Evolutionary conservation across 2,888 invertebrate species (phyloP), one percentile per base, ranked within the genome.

Genomic region (Thereva unica): DNA sequence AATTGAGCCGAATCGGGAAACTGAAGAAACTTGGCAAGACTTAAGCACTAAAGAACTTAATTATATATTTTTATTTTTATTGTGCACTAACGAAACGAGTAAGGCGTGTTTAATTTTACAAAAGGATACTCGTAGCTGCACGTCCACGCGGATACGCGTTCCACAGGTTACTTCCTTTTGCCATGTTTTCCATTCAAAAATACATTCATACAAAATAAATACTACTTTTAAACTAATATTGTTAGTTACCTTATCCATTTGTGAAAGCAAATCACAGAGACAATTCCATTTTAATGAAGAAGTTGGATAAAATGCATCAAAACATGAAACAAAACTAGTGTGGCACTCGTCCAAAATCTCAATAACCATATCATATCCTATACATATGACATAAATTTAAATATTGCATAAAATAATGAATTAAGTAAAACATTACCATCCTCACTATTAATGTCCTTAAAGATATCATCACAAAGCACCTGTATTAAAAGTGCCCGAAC

Each of bases 231-330:
- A 38, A 44, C 4, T 10, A 47, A 45, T 54, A 23, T 3, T 4
- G 34, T 44, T n/a, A 69, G 77, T 73, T 81, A 89, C 89, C 81
- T 88, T 89, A 68, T 87, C 86, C 75, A 87, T 86, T 76, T 89
- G 85, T 38, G 85, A 84, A n/a, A 95, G 81, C 68, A 93, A 79
- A 74, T 93, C 92, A 78, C 95, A 95, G 0, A 97, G 82, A 75
- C 93, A 92, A 71, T 90, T 90, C 96, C 97, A 97, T 78, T 97
- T 97, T 61, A 97, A 83, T 64, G 89, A 89, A 0, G 93, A 92
- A 0, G 95, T 96, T 0, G 97, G 97, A 80, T 95, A 97, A 82
- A 98, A 97, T 0, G 95, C 95, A 79, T 97, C 95, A 76, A 95
- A 97, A 76, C 97, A 95, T 3, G 91, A 85, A 1, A 93, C 91